These are phyloP conservation scores for Dinoponera quadriceps DNA, from an alignment of 1,140 invertebrate species.

Conservation along the genomic window DNA sequence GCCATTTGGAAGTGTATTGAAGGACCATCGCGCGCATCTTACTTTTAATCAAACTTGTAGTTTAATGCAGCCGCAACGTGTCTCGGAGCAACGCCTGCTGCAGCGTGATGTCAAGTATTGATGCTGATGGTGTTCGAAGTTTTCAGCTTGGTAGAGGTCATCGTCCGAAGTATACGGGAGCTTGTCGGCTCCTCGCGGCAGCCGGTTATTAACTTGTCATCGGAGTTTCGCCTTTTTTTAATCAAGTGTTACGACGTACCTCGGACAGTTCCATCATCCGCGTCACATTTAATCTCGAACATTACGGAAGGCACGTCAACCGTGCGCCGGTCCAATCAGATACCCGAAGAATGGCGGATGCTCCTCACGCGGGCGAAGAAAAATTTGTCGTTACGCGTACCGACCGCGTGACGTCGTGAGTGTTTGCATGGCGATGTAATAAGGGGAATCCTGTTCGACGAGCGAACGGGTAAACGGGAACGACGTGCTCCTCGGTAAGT, in stretches of 20 bases:
- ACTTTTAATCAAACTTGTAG: not conserved
- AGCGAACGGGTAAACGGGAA: conserved; percentile 17
- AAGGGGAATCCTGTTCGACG: conserved; percentile 10
- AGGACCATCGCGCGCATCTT: not conserved
- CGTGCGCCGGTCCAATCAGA: not conserved
- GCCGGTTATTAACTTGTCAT: conserved; percentile 35
- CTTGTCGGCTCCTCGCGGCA: not conserved
- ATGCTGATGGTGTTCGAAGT: conserved; percentile 12
- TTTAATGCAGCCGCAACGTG: not conserved
- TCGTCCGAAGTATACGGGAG: conserved; percentile 21
- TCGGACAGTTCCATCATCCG: not conserved
- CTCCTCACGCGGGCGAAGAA: not conserved
- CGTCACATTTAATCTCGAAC: conserved; percentile 32
- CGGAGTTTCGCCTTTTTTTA: conserved; percentile 27
- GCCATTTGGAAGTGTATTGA: not conserved
- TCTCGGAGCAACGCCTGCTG: not conserved
- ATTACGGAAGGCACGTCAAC: conserved; percentile 17
- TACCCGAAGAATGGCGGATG: too few species aligned
- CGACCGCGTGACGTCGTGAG: not conserved
- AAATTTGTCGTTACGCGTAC: conserved; percentile 8
- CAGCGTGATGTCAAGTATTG: not conserved
- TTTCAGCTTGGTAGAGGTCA: conserved; percentile 12
- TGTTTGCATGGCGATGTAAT: conserved; percentile 33
- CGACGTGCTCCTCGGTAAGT: conserved; percentile 36
- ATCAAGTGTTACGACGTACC: conserved; percentile 23